Evolutionary conservation across 2,797 vertebrate genomes (phyloP), one percentile per base, ranked within the genome.

Genomic region (Pagetopsis macropterus): DNA sequence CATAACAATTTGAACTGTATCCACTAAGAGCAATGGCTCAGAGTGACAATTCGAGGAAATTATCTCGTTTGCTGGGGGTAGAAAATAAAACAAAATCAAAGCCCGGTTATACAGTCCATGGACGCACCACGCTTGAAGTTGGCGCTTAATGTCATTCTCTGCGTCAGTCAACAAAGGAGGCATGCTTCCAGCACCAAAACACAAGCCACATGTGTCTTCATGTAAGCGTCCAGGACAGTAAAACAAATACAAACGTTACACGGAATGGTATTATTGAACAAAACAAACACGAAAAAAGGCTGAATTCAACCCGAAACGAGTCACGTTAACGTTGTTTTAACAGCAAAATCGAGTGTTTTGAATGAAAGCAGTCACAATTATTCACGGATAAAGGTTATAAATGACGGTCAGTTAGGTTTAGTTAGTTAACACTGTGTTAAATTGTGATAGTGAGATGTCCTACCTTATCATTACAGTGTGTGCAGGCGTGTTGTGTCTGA

Each of bases 131-230:
- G 70, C 54, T 41, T 17, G 7, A 23, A 40, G 17, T 72, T 78
- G 72, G 86, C 87, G 87, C 41, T 85, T 80, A 78, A 86, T 84
- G 83, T 60, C 73, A 84, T 55, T 72, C 13, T 9, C 6, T 13
- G 16, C 19, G 3, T 12, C 49, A 13, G 54, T 64, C 55, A 72
- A 84, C 71, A 85, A 84, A 78, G 58, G 16, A 56, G 3, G 1
- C 65, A 62, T 2, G 65, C 12, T 2, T 49, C 59, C 51, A 19
- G 23, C 11, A 57, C n/a, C 23, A 13, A 13, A 44, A 61, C 63
- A 59, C 54, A 3, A 48, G 27, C 19, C 2, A 8, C 1, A 3
- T 0, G 3, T 6, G n/a, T 63, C 43, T 17, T 21, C 5, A 1
- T 13, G 6, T 8, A 0, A 12, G 10, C 1, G 5, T 0, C 49